A percentile compares a stretch with the other conserved stretches of the same genome.
These are phyloP conservation scores for Arizona elegans DNA, from an alignment of 2,113 vertebrate species.

Conservation along the genomic window DNA sequence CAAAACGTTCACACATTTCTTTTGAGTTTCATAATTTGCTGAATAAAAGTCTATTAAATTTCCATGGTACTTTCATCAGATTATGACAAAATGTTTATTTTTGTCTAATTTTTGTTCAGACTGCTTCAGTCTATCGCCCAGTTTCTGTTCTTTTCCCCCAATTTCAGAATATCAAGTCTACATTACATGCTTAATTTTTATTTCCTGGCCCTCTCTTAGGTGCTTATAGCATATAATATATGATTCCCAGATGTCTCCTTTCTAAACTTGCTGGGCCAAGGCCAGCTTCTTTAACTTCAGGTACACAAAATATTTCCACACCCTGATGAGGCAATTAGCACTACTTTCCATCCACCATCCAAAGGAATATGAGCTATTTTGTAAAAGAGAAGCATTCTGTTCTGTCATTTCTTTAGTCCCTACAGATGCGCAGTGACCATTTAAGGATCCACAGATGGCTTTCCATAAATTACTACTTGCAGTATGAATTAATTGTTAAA, in stretches of 20 bases:
- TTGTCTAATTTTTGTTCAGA: neutral
- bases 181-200: neutral
- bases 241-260: neutral
- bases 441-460: slow-evolving; percentile 18
- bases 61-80: neutral
- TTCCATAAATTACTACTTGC: slow-evolving; percentile 16
- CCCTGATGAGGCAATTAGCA: neutral
- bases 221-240: neutral
- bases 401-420: neutral
- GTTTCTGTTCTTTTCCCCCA: neutral
- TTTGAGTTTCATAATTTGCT: neutral
- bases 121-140: neutral
- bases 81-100: neutral
- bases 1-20: neutral
- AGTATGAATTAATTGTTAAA: slow-evolving; percentile 28
- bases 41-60: neutral
- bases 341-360: neutral
- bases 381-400: neutral
- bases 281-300: neutral
- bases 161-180: neutral
- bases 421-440: neutral
- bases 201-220: neutral
- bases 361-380: neutral
- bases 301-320: neutral
- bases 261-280: neutral